These are phyloP conservation scores for Keiferia lycopersicella DNA, from an alignment of 2,888 invertebrate species.

Conservation along the genomic window DNA sequence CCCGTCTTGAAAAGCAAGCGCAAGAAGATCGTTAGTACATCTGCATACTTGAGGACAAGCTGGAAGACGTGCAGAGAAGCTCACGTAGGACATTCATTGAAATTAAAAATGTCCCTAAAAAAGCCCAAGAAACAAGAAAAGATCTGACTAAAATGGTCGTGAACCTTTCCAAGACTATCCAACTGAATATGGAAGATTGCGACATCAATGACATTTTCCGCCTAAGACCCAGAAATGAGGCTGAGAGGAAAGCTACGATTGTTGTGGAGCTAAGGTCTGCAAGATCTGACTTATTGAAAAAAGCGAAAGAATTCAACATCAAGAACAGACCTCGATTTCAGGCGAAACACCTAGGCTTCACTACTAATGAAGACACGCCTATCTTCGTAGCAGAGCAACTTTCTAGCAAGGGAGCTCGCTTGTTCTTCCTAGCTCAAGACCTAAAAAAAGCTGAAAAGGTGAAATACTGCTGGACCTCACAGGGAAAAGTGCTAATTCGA, in stretches of 20 bases:
- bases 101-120: slow-evolving; percentile 16
- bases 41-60: background rate
- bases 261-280: background rate
- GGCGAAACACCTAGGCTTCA: background rate
- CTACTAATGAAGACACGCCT: background rate
- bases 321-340: background rate
- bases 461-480: background rate
- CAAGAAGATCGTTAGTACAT: slow-evolving; percentile 6
- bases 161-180: background rate
- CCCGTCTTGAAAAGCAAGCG: background rate
- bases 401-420: background rate
- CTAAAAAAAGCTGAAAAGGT: background rate
- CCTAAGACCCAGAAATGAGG: background rate
- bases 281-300: background rate
- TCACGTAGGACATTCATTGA: background rate
- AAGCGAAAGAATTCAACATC: background rate
- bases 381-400: background rate
- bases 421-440: background rate
- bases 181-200: background rate
- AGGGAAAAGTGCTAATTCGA: background rate
- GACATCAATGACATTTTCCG: background rate
- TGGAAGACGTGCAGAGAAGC: slow-evolving; percentile 4
- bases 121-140: slow-evolving; percentile 1
- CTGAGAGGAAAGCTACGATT: background rate
- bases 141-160: background rate